Evolutionary conservation across 2,888 invertebrate species (phyloP).

Genomic region (Ophraella communa): DNA sequence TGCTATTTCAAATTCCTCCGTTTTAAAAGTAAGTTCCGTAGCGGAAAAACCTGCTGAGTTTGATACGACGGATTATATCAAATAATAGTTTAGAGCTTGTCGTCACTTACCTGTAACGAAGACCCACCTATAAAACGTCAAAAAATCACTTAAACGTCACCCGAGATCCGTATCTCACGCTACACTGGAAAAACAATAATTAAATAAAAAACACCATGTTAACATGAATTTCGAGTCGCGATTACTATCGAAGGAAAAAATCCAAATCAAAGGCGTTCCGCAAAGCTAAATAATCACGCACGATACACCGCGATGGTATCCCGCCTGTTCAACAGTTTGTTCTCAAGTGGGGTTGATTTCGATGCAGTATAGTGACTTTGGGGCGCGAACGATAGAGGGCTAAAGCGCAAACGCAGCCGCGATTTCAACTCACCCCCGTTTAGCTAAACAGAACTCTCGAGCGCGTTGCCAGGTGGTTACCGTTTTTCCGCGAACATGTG

Average conservation of each 20-base stretch:
- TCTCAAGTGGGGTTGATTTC: constrained; percentile 54
- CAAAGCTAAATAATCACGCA: constrained; percentile 33
- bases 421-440: constrained; percentile 47
- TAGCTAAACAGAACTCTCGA: constrained; percentile 8
- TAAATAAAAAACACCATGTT: constrained; percentile 52
- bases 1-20: no score
- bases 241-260: constrained; percentile 30
- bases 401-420: constrained; percentile 61
- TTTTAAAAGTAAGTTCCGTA: not conserved
- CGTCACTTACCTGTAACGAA: constrained; percentile 19
- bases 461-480: constrained; percentile 25
- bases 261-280: constrained; percentile 20
- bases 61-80: not conserved
- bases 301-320: constrained; percentile 19
- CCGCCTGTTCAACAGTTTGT: constrained; percentile 57
- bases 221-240: constrained; percentile 50
- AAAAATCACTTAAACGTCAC: constrained; percentile 26
- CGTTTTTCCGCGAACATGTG: constrained; percentile 16
- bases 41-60: constrained; percentile 2
- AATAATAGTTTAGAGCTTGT: not conserved
- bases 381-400: constrained; percentile 58
- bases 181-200: constrained; percentile 51
- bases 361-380: constrained; percentile 50
- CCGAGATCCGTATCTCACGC: constrained; percentile 48
- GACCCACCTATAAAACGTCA: constrained; percentile 14